phyloP scores from a whole-genome alignment of 2,888 invertebrate genomes.

The Philereme vetulata region DNA sequence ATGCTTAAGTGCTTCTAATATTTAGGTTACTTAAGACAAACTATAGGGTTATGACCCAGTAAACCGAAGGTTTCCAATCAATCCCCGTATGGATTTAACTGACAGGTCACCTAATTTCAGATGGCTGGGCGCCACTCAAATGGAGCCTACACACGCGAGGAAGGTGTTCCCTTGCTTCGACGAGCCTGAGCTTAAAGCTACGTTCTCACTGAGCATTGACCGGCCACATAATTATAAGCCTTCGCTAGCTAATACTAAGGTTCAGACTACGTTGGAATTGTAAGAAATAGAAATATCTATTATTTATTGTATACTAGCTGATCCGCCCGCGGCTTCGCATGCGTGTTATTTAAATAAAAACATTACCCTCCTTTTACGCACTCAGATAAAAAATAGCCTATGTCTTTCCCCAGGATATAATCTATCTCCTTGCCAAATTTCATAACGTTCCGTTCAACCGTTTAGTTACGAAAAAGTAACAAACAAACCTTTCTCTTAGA shows the following conservation, averaged over 20 bases:
- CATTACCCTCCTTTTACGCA: too few relatives aligned
- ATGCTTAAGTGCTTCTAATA: too few relatives aligned
- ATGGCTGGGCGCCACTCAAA: slow-evolving; percentile 88
- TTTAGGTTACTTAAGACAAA: too few relatives aligned
- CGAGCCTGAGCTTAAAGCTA: slow-evolving; percentile 80
- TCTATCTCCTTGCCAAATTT: too few relatives aligned
- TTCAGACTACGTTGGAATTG: slow-evolving; percentile 51
- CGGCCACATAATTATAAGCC: slow-evolving; percentile 60
- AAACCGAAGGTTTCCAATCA: background rate
- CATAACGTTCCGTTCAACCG: too few relatives aligned
- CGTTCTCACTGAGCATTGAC: slow-evolving; percentile 71
- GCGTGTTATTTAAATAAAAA: too few relatives aligned
- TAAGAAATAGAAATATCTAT: slow-evolving; percentile 46
- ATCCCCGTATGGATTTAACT: slow-evolving; percentile 8
- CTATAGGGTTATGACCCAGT: background rate
- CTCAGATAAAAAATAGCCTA: too few relatives aligned
- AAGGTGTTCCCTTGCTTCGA: slow-evolving; percentile 92
- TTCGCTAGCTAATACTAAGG: slow-evolving; percentile 65
- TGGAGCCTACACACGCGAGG: slow-evolving; percentile 87
- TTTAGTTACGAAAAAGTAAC: too few relatives aligned
- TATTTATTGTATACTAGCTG: too few relatives aligned
- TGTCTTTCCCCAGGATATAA: too few relatives aligned
- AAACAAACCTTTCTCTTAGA: too few relatives aligned
- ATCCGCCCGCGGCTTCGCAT: too few relatives aligned
- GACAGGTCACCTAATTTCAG: slow-evolving; percentile 56